These are phyloP conservation scores for Psococerastis gibbosa DNA, from an alignment of 2,888 invertebrate genomes.

Conservation along the genomic window DNA sequence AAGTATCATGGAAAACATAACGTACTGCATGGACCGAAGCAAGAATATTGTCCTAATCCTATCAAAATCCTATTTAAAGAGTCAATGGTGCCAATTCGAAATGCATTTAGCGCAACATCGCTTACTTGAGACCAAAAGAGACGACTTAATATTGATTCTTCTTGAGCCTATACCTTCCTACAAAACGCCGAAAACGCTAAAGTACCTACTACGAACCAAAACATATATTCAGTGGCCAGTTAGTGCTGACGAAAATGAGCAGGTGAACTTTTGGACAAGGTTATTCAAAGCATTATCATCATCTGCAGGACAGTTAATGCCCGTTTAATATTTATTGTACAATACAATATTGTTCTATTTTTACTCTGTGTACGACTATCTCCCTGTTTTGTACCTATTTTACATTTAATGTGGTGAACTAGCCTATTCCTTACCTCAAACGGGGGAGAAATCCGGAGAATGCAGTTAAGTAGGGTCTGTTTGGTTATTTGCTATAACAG, in stretches of 20 bases:
- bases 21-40: slow-evolving; percentile 46
- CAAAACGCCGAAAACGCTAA: slow-evolving; percentile 39
- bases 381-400: too few species aligned
- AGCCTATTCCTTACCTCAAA: too few species aligned
- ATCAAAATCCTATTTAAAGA: slow-evolving; percentile 39
- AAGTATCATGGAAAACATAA: slow-evolving; percentile 48
- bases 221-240: slow-evolving; percentile 48
- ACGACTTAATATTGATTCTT: slow-evolving; percentile 41
- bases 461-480: too few species aligned
- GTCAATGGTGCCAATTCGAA: slow-evolving; percentile 57
- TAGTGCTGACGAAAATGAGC: slow-evolving; percentile 3
- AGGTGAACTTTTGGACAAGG: background rate
- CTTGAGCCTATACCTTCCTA: slow-evolving; percentile 41
- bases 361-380: too few species aligned
- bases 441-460: too few species aligned
- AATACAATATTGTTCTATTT: too few species aligned
- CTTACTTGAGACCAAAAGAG: slow-evolving; percentile 37
- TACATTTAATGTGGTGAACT: too few species aligned
- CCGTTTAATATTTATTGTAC: too few species aligned
- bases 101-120: slow-evolving; percentile 49
- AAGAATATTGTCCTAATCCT: slow-evolving; percentile 41
- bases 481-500: too few species aligned
- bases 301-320: too few species aligned
- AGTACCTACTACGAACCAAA: slow-evolving; percentile 45
- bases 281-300: background rate